Conservation (phyloP, 2,797 vertebrate species). For the Molossus molossus region DNA sequence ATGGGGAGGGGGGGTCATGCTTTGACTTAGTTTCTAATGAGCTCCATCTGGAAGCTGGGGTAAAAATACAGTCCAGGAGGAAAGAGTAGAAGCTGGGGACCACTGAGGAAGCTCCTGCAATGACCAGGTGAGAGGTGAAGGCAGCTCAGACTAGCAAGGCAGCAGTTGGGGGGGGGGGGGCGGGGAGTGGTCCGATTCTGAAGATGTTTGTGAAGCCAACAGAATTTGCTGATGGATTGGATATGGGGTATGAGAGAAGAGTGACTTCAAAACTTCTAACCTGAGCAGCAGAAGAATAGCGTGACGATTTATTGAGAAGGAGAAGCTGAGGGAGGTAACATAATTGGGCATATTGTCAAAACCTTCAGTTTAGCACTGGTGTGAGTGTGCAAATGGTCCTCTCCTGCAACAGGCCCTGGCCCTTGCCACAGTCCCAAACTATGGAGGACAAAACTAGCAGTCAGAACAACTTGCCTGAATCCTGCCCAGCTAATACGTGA, state of each 20-base stretch:
- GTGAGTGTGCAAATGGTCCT: neutral
- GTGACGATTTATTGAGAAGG: conserved; percentile 11
- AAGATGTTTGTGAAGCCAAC: neutral
- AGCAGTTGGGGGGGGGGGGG: neutral
- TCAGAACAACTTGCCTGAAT: neutral
- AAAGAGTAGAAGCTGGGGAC: neutral
- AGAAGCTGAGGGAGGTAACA: neutral
- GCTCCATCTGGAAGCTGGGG: conserved; percentile 9
- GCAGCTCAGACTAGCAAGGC: neutral
- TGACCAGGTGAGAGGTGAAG: neutral
- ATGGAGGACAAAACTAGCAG: neutral
- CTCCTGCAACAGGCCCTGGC: neutral
- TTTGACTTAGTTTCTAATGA: conserved; percentile 61
- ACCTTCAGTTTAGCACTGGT: neutral
- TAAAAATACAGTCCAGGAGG: neutral
- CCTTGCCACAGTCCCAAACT: neutral
- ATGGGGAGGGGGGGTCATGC: neutral
- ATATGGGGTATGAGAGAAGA: neutral
- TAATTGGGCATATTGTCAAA: neutral
- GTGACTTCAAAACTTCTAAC: neutral
- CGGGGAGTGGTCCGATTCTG: neutral
- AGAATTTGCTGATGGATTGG: neutral
- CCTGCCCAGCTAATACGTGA: neutral
- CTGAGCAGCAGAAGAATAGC: neutral
- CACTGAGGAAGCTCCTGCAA: neutral